Conservation (phyloP, 2,888 invertebrate genomes). For the Odontothrips loti region DNA sequence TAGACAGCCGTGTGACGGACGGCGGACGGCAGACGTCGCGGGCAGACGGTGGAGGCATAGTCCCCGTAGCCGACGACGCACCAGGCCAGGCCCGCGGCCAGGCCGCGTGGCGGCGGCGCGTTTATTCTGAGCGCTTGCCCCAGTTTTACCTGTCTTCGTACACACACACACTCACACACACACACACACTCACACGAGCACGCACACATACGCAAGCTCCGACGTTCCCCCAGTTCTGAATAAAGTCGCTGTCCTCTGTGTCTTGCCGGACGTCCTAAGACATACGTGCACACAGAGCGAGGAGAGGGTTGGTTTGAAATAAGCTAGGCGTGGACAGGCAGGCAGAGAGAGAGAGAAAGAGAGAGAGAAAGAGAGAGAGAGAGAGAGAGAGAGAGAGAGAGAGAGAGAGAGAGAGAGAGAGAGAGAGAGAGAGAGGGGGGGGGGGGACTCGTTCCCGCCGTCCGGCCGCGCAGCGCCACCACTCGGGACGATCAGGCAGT, state of each 20-base stretch:
- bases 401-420: too few relatives aligned
- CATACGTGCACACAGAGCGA: too few relatives aligned
- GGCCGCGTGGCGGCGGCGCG: background rate
- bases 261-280: too few relatives aligned
- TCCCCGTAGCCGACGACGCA: background rate
- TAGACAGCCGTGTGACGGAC: constrained; percentile 1
- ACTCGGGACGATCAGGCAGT: background rate
- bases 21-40: background rate
- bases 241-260: too few relatives aligned
- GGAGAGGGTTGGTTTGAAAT: too few relatives aligned
- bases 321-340: too few relatives aligned
- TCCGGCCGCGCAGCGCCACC: background rate
- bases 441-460: too few relatives aligned
- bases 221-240: background rate
- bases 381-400: too few relatives aligned
- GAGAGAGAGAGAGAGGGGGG: too few relatives aligned
- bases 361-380: too few relatives aligned
- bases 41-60: background rate
- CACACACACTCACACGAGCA: background rate
- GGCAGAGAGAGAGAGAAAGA: too few relatives aligned
- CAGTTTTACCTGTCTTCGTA: constrained; percentile 20
- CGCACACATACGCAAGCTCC: background rate
- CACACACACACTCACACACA: background rate
- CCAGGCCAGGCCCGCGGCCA: background rate
- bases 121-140: constrained; percentile 21